A percentile compares a stretch with the other conserved stretches of the same genome.
Evolutionary conservation across 2,888 invertebrate species (phyloP).

Genomic region (Drosophila mimica): DNA sequence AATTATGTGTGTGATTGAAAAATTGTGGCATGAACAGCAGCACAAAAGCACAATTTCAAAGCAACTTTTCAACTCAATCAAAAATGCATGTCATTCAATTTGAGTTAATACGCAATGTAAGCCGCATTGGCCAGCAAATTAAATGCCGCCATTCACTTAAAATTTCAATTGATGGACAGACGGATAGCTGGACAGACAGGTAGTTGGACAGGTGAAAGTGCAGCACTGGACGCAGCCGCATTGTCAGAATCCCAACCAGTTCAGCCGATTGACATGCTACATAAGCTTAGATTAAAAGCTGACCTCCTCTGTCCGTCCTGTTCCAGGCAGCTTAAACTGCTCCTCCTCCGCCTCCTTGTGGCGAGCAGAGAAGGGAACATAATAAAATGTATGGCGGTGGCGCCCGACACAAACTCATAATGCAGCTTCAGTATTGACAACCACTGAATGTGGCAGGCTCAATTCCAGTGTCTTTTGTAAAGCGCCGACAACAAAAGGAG

Average conservation of each 20-base stretch:
- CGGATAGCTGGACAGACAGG: neutral
- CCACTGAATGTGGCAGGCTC: slow-evolving; percentile 24
- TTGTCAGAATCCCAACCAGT: slow-evolving; percentile 65
- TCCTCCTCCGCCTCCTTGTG: neutral
- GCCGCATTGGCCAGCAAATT: slow-evolving; percentile 52
- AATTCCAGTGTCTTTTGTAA: slow-evolving; percentile 21
- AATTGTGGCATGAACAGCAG: slow-evolving; percentile 2
- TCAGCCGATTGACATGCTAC: slow-evolving; percentile 61
- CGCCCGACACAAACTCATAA: slow-evolving; percentile 52
- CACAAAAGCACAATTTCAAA: slow-evolving; percentile 23
- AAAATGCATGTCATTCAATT: slow-evolving; percentile 66
- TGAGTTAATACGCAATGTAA: slow-evolving; percentile 54
- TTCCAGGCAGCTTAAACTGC: neutral
- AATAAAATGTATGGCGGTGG: slow-evolving; percentile 64
- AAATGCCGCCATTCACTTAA: slow-evolving; percentile 43
- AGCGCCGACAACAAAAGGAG: slow-evolving; percentile 28
- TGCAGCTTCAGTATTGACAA: slow-evolving; percentile 53
- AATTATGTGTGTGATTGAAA: slow-evolving; percentile 6
- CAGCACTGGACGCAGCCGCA: slow-evolving; percentile 34
- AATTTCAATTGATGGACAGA: slow-evolving; percentile 36
- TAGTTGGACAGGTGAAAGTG: slow-evolving; percentile 34
- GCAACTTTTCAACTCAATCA: slow-evolving; percentile 49
- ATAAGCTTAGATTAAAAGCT: slow-evolving; percentile 58
- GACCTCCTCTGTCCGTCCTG: slow-evolving; percentile 22
- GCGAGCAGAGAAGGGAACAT: slow-evolving; percentile 32